Percentiles rank a stretch among this genome's conserved stretches.
Evolutionary conservation across 2,797 vertebrate genomes (phyloP).

Genomic region (Crypturellus tataupa): DNA sequence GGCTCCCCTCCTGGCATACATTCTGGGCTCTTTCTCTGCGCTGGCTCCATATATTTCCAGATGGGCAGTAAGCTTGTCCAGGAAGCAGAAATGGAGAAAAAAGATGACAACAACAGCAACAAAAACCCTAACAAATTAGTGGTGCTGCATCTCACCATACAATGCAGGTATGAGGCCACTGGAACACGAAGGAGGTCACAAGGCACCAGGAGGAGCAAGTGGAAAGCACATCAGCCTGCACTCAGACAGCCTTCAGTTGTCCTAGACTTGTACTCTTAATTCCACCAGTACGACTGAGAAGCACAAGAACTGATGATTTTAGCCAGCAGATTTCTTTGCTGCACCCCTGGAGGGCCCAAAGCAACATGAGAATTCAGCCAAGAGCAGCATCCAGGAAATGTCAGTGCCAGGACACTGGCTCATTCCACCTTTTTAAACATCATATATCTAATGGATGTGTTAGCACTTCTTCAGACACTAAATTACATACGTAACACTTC

Average conservation of each 20-base stretch:
- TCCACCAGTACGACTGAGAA: neutral
- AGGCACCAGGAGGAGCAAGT: neutral
- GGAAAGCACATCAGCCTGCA: neutral
- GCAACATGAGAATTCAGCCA: neutral
- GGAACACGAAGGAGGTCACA: neutral
- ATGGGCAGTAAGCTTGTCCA: neutral
- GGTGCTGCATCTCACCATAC: neutral
- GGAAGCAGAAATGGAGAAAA: neutral
- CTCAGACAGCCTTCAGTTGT: neutral
- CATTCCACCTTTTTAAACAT: neutral
- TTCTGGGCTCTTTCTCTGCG: neutral
- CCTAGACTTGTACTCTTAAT: neutral
- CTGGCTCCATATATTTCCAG: neutral
- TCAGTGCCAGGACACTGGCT: neutral
- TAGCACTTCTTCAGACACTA: neutral
- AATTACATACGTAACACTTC: neutral
- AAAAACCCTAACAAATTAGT: neutral
- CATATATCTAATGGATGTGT: neutral
- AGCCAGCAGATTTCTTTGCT: neutral
- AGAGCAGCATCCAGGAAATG: neutral
- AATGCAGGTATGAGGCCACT: neutral
- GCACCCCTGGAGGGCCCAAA: neutral
- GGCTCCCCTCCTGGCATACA: neutral
- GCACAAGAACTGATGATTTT: neutral
- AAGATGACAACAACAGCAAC: neutral